A percentile compares a stretch with the other conserved stretches of the same genome.
Conservation (phyloP, 2,797 vertebrate genomes). For the Melanotaenia nigrans region DNA sequence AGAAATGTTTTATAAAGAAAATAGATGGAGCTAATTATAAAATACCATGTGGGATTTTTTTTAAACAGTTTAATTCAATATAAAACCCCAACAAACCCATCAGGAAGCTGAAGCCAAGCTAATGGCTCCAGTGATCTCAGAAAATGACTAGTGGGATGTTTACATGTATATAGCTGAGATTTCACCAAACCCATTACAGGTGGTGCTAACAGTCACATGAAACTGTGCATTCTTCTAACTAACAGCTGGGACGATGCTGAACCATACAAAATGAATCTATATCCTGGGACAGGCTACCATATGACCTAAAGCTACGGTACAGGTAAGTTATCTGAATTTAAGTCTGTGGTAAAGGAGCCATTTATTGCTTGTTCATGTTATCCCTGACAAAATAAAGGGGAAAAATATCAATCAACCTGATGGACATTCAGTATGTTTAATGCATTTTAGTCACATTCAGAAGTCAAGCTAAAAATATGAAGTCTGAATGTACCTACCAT, state of each 20-base stretch:
- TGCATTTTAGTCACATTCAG: background rate
- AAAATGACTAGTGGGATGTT: background rate
- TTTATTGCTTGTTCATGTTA: no score
- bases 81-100: background rate
- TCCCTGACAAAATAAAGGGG: background rate
- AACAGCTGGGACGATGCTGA: background rate
- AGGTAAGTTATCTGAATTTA: no score
- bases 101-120: background rate
- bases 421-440: background rate
- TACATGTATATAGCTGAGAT: background rate
- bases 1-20: background rate
- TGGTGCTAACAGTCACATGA: no score
- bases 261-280: no score
- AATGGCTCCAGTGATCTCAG: background rate
- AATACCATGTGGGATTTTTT: background rate
- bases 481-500: conserved; percentile 80
- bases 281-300: no score
- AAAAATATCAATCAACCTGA: background rate
- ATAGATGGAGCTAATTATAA: background rate
- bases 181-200: background rate
- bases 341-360: no score
- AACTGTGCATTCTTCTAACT: background rate
- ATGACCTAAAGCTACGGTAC: no score
- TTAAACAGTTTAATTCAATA: background rate
- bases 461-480: background rate